Percentiles rank a stretch among this genome's conserved stretches.
Evolutionary conservation across 2,888 invertebrate genomes (phyloP).

Genomic region (Leptodirus hochenwartii): DNA sequence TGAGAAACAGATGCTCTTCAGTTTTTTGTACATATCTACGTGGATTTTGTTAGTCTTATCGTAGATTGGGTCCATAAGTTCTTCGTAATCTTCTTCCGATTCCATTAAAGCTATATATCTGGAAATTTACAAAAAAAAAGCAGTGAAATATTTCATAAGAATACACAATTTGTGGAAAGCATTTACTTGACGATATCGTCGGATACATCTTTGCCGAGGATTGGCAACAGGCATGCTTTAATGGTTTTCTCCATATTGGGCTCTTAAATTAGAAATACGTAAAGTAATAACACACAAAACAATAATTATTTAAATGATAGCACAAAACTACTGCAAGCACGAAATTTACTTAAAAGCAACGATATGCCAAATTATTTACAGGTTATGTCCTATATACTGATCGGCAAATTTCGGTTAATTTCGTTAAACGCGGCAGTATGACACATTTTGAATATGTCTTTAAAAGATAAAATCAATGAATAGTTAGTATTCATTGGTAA

Average conservation of each 20-base stretch:
- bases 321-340: too few relatives aligned
- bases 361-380: too few relatives aligned
- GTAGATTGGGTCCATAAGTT: slow-evolving; percentile 58
- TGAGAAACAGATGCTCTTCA: slow-evolving; percentile 21
- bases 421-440: too few relatives aligned
- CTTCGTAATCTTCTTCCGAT: slow-evolving; percentile 51
- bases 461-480: too few relatives aligned
- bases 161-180: background rate
- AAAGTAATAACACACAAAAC: too few relatives aligned
- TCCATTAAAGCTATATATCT: slow-evolving; percentile 59
- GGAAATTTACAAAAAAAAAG: slow-evolving; percentile 16
- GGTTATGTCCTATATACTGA: too few relatives aligned
- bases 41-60: slow-evolving; percentile 48
- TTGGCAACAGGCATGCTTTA: slow-evolving; percentile 39
- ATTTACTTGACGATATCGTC: slow-evolving; percentile 49
- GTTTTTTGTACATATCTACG: slow-evolving; percentile 35
- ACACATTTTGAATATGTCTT: too few relatives aligned
- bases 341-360: too few relatives aligned
- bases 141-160: background rate
- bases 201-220: slow-evolving; percentile 49
- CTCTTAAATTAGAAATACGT: too few relatives aligned
- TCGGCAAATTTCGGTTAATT: too few relatives aligned
- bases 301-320: too few relatives aligned
- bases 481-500: too few relatives aligned
- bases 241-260: slow-evolving; percentile 50